phyloP scores from a whole-genome alignment of 1,140 invertebrate species.

The Delia radicum region DNA sequence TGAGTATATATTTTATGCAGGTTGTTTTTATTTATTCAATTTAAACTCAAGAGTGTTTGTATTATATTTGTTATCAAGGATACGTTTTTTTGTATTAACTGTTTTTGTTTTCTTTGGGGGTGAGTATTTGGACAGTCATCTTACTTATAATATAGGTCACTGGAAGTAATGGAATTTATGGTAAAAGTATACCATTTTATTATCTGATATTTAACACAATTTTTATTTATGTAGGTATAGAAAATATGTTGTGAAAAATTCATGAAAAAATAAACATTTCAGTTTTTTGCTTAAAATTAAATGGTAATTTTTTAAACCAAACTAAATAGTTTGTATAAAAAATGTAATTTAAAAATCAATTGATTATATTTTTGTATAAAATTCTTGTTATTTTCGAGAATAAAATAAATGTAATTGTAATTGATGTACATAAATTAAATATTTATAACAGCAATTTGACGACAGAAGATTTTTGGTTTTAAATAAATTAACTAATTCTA shows the following conservation, averaged over 20 bases:
- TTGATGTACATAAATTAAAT: too few relatives aligned
- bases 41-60: neutral
- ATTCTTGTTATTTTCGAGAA: too few relatives aligned
- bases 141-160: neutral
- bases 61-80: neutral
- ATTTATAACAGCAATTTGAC: too few relatives aligned
- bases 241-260: neutral
- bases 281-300: too few relatives aligned
- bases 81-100: neutral
- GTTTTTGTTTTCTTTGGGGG: neutral
- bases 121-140: neutral
- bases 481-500: too few relatives aligned
- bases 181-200: neutral
- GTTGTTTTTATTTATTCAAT: neutral
- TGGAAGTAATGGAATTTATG: conserved; percentile 15
- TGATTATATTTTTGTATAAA: too few relatives aligned
- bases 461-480: too few relatives aligned
- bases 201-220: neutral
- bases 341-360: too few relatives aligned
- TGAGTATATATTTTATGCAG: too few relatives aligned
- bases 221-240: neutral
- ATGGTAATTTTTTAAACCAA: too few relatives aligned
- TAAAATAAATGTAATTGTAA: too few relatives aligned
- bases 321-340: too few relatives aligned
- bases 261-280: neutral